Conservation (phyloP, 2,888 invertebrate species). For the Arrhopalites spinosus region DNA sequence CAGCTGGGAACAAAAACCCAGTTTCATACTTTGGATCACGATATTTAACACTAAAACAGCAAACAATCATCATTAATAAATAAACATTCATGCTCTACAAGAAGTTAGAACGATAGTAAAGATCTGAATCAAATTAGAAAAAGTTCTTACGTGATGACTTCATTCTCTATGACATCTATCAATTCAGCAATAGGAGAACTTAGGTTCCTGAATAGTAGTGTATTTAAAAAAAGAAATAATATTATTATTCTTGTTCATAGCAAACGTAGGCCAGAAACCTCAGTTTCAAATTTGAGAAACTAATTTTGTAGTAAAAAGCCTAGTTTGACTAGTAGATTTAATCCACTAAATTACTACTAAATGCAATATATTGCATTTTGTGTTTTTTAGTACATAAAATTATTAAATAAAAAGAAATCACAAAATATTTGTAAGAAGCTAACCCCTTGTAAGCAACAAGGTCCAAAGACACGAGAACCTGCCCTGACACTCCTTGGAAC, state of each 20-base stretch:
- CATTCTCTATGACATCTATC: conserved; percentile 63
- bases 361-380: too few species aligned
- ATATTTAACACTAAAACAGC: conserved; percentile 67
- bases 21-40: conserved; percentile 77
- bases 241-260: too few species aligned
- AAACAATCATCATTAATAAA: conserved; percentile 58
- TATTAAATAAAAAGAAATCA: conserved; percentile 39
- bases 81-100: conserved; percentile 13
- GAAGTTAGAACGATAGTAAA: too few species aligned
- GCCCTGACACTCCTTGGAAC: conserved; percentile 83
- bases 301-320: background rate
- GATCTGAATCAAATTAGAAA: too few species aligned
- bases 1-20: conserved; percentile 79
- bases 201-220: conserved; percentile 68
- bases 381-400: too few species aligned
- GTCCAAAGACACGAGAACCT: conserved; percentile 73
- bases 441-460: conserved; percentile 72
- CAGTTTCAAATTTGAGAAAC: background rate
- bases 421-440: conserved; percentile 57
- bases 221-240: too few species aligned
- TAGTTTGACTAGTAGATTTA: too few species aligned
- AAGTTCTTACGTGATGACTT: conserved; percentile 60
- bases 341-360: too few species aligned
- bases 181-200: conserved; percentile 74
- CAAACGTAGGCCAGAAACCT: background rate